Conservation (phyloP, 2,113 vertebrate genomes). For the Pseudorasbora parva region DNA sequence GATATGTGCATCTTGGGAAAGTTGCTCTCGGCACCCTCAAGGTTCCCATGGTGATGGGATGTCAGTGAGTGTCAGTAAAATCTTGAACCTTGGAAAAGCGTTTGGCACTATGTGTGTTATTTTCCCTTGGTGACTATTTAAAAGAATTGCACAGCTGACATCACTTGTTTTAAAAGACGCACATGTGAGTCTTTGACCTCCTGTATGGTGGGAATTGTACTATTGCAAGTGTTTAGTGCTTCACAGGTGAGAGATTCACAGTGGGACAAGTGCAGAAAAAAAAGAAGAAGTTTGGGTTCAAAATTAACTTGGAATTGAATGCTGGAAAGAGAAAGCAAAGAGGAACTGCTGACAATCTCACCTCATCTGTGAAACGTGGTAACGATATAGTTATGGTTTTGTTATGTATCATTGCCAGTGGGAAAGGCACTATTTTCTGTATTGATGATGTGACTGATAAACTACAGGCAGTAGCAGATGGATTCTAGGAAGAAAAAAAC, state of each 20-base stretch:
- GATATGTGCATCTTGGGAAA: slow-evolving; percentile 21
- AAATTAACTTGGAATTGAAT: slow-evolving; percentile 56
- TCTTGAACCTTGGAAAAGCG: not conserved
- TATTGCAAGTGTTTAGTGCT: not conserved
- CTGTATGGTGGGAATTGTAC: not conserved
- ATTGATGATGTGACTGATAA: not conserved
- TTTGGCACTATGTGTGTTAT: not conserved
- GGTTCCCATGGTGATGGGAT: slow-evolving; percentile 9
- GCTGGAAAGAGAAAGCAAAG: not conserved
- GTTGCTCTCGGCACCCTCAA: slow-evolving; percentile 6
- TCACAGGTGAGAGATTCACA: slow-evolving; percentile 14
- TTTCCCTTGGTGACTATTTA: slow-evolving; percentile 23
- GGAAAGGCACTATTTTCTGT: not conserved
- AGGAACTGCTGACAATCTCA: not conserved
- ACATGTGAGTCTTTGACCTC: not conserved
- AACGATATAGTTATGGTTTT: not conserved
- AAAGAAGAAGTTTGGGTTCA: slow-evolving; percentile 21
- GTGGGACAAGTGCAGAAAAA: not conserved
- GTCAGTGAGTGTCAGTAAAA: slow-evolving; percentile 6
- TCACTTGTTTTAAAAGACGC: slow-evolving; percentile 12
- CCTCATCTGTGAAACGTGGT: not conserved
- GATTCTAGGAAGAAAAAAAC: not conserved
- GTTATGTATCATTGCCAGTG: not conserved
- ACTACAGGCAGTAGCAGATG: not conserved
- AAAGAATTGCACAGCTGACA: slow-evolving; percentile 23